Evolutionary conservation across 1,140 invertebrate genomes (phyloP), one percentile per base, ranked within the genome.

Genomic region (Pachyrhynchus sulphureomaculatus): DNA sequence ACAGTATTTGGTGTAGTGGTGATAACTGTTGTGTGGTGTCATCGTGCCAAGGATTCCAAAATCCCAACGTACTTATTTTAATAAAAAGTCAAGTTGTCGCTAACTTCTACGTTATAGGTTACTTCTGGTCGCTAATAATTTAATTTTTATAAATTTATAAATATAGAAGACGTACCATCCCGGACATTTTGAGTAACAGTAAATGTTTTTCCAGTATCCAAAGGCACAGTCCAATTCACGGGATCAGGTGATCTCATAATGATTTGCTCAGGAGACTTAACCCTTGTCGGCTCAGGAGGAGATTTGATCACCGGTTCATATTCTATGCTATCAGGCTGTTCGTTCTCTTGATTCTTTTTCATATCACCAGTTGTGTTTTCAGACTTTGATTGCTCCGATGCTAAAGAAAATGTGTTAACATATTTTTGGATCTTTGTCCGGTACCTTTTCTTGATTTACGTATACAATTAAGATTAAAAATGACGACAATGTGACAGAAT

Each of bases 141-240:
- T n/a, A n/a, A n/a, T n/a, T n/a, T n/a, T n/a, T n/a, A n/a, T n/a
- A n/a, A n/a, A n/a, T n/a, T n/a, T n/a, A n/a, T n/a, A n/a, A n/a
- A n/a, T n/a, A n/a, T n/a, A n/a, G n/a, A n/a, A n/a, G n/a, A 15
- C 29, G 77, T 80, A 91, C 91, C 91, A 81, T 90, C 89, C 77
- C 88, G 86, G 65, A 93, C 89, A 79, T 93, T 93, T 80, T 93
- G 91, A 29, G 91, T 93, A 64, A 93, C 91, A 37, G 91, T 93
- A 77, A 95, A 93, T 5, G 91, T 93, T 81, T 93, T 93, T 60
- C 91, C 91, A 58, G 91, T 95, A 76, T 95, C 92, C 65, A 95
- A 81, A 42, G 92, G 92, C 54, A 96, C 92, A 17, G 91, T 95
- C 93, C 93, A 96, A 76, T 94, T 94, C 69, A 95, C 92, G 48